Evolutionary conservation across 2,113 vertebrate genomes (phyloP).

Genomic region (Propithecus coquereli): DNA sequence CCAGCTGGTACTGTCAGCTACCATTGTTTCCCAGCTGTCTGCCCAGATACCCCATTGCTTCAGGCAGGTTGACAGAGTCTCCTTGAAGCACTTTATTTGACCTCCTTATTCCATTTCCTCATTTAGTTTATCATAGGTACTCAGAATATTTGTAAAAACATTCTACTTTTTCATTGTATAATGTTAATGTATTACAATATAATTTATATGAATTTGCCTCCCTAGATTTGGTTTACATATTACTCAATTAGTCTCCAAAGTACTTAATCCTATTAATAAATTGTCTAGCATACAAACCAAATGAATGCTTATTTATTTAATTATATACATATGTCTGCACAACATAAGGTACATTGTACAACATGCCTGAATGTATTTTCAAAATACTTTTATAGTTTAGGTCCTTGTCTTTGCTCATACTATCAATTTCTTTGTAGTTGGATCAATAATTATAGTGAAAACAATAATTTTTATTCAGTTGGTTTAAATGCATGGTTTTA

Average conservation of each 20-base stretch:
- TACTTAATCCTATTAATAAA: neutral
- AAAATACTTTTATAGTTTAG: neutral
- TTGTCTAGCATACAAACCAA: neutral
- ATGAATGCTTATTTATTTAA: neutral
- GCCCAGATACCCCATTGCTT: neutral
- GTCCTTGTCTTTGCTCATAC: neutral
- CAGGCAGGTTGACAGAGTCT: neutral
- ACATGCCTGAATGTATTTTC: neutral
- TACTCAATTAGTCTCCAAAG: neutral
- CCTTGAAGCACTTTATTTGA: neutral
- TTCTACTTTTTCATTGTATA: neutral
- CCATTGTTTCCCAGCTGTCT: slow-evolving; percentile 25
- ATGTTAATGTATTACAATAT: neutral
- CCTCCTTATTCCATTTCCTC: neutral
- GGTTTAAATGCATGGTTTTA: neutral
- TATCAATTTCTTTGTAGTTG: neutral
- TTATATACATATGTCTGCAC: neutral
- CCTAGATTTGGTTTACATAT: neutral
- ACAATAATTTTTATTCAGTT: neutral
- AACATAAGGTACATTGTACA: neutral
- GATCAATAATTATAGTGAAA: neutral
- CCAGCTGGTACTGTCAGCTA: neutral
- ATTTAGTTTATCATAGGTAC: neutral
- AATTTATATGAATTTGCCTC: neutral
- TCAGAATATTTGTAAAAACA: neutral